Percentiles rank a stretch among this genome's conserved stretches.
Conservation (phyloP, 1,140 invertebrate genomes). For the Eriosoma lanigerum region DNA sequence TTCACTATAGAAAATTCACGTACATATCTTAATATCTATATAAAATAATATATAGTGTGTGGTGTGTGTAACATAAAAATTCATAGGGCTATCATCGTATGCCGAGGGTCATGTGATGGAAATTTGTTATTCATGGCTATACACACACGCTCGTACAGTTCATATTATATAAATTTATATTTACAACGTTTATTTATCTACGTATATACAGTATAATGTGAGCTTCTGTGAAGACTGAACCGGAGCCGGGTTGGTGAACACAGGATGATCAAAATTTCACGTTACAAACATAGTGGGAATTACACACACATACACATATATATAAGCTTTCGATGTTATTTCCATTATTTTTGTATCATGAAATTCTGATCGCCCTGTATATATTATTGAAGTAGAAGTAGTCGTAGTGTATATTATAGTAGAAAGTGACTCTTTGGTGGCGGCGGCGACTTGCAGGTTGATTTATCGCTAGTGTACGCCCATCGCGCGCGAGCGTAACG, state of each 20-base stretch:
- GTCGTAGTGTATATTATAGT: not conserved
- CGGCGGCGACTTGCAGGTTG: constrained; percentile 21
- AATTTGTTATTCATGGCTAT: constrained; percentile 45
- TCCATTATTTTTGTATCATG: too few relatives aligned
- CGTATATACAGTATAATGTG: too few relatives aligned
- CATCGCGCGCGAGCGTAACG: constrained; percentile 45
- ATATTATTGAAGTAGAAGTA: not conserved
- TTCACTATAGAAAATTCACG: constrained; percentile 11
- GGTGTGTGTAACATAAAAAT: constrained; percentile 36
- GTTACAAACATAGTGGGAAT: too few relatives aligned
- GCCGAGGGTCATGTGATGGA: constrained; percentile 39
- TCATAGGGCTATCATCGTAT: constrained; percentile 46
- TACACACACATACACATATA: not conserved
- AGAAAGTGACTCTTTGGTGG: constrained; percentile 18
- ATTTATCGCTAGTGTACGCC: constrained; percentile 42
- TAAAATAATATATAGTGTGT: not conserved
- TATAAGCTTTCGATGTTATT: too few relatives aligned
- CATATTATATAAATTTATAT: too few relatives aligned
- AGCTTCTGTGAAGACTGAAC: too few relatives aligned
- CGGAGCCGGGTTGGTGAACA: too few relatives aligned
- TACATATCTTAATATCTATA: too few relatives aligned
- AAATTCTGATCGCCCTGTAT: too few relatives aligned
- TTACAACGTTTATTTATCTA: too few relatives aligned
- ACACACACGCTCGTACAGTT: not conserved
- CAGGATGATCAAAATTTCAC: too few relatives aligned